These are phyloP conservation scores for Naja naja DNA, from an alignment of 2,113 vertebrate genomes.

Conservation along the genomic window DNA sequence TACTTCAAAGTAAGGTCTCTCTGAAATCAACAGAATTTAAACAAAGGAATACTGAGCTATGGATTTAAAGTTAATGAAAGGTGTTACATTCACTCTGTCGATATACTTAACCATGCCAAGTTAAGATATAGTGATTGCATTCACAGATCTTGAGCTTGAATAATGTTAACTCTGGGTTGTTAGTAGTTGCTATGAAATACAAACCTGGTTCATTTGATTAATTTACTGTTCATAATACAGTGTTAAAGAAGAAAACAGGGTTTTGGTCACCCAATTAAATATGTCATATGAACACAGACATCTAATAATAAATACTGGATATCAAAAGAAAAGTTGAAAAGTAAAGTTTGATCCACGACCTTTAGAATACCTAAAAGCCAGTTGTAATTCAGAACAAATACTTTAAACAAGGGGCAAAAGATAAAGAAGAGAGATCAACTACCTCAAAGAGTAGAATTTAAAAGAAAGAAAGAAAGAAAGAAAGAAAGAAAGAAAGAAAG, in stretches of 20 bases:
- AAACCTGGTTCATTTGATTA: not conserved
- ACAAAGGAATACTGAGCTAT: not conserved
- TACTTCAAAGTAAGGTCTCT: not conserved
- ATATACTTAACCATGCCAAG: not conserved
- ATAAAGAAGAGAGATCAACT: constrained; percentile 41
- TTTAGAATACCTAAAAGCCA: constrained; percentile 32
- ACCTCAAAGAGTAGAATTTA: constrained; percentile 2
- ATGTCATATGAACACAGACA: not conserved
- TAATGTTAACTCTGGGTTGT: not conserved
- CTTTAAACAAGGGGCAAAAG: not conserved
- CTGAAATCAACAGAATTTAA: not conserved
- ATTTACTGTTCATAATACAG: not conserved
- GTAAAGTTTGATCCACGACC: constrained; percentile 27
- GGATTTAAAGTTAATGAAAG: not conserved
- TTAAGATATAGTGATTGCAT: not conserved
- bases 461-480: not conserved
- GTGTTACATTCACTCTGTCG: not conserved
- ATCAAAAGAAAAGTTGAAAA: constrained; percentile 17
- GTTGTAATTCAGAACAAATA: constrained; percentile 19
- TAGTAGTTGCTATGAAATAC: not conserved
- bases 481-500: not conserved
- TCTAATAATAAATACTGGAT: not conserved
- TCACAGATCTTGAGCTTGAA: not conserved
- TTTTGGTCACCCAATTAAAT: not conserved
- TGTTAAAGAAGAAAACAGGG: not conserved